Conservation (phyloP, 1,140 invertebrate species). For the Musca vetustissima region DNA sequence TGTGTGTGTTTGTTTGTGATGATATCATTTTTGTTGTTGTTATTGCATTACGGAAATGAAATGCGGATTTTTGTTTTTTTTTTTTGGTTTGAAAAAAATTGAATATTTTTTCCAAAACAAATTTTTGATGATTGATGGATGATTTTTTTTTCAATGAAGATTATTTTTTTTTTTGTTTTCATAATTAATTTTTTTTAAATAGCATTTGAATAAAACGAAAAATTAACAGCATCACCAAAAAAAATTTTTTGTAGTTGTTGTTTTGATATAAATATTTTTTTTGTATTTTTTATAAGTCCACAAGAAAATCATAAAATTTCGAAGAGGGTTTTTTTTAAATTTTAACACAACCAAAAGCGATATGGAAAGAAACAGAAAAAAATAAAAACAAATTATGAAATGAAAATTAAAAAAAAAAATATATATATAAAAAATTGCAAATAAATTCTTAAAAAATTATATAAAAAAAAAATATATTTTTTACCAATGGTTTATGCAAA, state of each 20-base stretch:
- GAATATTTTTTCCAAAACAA: not conserved
- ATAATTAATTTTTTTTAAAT: too few relatives aligned
- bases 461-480: constrained; percentile 27
- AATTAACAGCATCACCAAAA: constrained; percentile 22
- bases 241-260: constrained; percentile 8
- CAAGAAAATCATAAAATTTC: too few relatives aligned
- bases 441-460: constrained; percentile 36
- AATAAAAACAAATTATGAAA: constrained; percentile 7
- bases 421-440: constrained; percentile 23
- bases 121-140: not conserved
- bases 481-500: constrained; percentile 56
- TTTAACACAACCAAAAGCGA: constrained; percentile 8
- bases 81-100: not conserved
- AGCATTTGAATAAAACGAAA: constrained; percentile 9
- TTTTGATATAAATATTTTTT: too few relatives aligned
- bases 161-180: not conserved
- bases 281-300: too few relatives aligned
- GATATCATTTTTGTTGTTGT: constrained; percentile 24
- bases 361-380: constrained; percentile 17
- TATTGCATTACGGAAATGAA: not conserved
- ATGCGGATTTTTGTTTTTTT: constrained; percentile 13
- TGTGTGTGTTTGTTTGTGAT: constrained; percentile 20
- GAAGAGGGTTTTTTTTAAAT: not conserved
- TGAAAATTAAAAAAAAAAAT: constrained; percentile 19
- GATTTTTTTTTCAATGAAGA: not conserved